Percentiles rank a stretch among this genome's conserved stretches.
These are phyloP conservation scores for Craseonycteris thonglongyai DNA, from an alignment of 2,113 vertebrate genomes.

Conservation along the genomic window DNA sequence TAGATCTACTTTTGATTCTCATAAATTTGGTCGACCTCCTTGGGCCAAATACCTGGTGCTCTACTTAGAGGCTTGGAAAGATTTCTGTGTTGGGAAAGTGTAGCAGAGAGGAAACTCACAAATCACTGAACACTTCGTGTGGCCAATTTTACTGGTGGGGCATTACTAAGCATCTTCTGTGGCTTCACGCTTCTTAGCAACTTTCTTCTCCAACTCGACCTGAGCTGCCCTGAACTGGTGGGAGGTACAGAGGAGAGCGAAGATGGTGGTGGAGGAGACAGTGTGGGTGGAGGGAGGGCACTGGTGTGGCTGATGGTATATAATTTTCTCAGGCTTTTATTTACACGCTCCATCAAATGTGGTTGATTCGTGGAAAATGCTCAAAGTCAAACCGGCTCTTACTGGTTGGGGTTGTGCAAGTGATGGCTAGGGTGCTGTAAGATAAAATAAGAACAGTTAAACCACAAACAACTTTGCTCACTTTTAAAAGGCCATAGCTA, in stretches of 20 bases:
- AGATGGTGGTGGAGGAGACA: not conserved
- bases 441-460: conserved; percentile 73
- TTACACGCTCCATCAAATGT: not conserved
- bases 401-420: conserved; percentile 31
- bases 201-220: not conserved
- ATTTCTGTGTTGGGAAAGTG: not conserved
- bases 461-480: conserved; percentile 64
- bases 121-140: not conserved
- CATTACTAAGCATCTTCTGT: not conserved
- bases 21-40: not conserved
- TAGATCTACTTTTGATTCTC: not conserved
- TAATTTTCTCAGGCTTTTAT: conserved; percentile 33
- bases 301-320: not conserved
- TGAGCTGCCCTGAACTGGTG: not conserved
- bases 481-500: conserved; percentile 52
- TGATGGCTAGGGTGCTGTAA: not conserved
- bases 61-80: not conserved
- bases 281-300: fast-evolving
- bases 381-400: conserved; percentile 42
- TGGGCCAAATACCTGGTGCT: not conserved
- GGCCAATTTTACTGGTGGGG: not conserved
- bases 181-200: not conserved
- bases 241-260: not conserved
- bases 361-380: conserved; percentile 70
- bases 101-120: not conserved